These are phyloP conservation scores for Periophthalmus magnuspinnatus DNA, from an alignment of 2,797 vertebrate species.

Conservation along the genomic window DNA sequence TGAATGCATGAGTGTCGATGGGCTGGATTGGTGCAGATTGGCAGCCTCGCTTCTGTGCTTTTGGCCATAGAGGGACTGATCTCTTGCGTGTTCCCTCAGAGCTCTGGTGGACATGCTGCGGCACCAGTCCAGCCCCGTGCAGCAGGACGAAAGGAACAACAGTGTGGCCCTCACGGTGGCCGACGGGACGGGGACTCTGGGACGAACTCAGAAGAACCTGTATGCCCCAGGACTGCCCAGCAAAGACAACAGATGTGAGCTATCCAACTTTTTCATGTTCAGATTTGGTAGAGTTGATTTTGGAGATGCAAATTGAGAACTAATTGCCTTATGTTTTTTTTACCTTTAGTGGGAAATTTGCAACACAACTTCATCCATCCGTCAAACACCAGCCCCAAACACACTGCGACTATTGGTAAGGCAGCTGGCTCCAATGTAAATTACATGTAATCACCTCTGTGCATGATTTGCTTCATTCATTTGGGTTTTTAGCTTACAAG, in stretches of 20 bases:
- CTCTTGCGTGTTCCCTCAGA: conserved; percentile 61
- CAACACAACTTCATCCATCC: conserved; percentile 91
- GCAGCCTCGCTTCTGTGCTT: not conserved
- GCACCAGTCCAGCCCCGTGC: conserved; percentile 86
- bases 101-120: conserved; percentile 91
- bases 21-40: too few species aligned
- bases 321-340: conserved; percentile 67
- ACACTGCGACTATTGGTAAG: conserved; percentile 83
- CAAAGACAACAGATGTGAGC: conserved; percentile 88
- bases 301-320: conserved; percentile 46
- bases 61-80: not conserved
- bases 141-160: conserved; percentile 89
- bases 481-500: conserved; percentile 49
- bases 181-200: conserved; percentile 83
- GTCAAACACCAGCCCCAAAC: conserved; percentile 86
- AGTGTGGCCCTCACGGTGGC: conserved; percentile 82
- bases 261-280: not conserved
- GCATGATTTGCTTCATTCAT: conserved; percentile 56
- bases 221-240: conserved; percentile 84
- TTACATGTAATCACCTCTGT: conserved; percentile 47
- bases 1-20: too few species aligned
- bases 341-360: conserved; percentile 85
- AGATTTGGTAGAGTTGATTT: conserved; percentile 6
- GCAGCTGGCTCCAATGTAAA: conserved; percentile 54
- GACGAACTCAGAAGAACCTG: conserved; percentile 87